Conservation (phyloP, 2,888 invertebrate genomes). For the Portevinia maculata region DNA sequence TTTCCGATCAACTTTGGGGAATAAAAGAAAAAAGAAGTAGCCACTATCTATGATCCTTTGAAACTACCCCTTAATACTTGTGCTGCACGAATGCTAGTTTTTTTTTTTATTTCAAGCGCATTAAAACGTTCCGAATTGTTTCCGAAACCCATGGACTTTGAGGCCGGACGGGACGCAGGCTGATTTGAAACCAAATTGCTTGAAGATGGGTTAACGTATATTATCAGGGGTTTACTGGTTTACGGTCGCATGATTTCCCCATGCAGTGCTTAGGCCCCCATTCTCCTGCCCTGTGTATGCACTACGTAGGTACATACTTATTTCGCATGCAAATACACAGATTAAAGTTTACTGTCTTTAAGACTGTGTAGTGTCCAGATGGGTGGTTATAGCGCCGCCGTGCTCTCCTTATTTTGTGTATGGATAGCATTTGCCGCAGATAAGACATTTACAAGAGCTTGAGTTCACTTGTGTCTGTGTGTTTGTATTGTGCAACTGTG, state of each 20-base stretch:
- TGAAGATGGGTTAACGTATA: conserved; percentile 23
- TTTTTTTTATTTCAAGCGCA: too few relatives aligned
- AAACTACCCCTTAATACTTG: too few relatives aligned
- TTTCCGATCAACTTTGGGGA: too few relatives aligned
- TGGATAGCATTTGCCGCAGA: conserved; percentile 61
- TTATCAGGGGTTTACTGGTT: conserved; percentile 32
- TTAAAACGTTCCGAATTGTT: conserved; percentile 7
- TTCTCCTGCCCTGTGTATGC: conserved; percentile 25
- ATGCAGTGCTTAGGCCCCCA: conserved; percentile 51
- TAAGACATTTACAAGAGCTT: conserved; percentile 68
- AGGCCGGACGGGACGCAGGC: conserved; percentile 2
- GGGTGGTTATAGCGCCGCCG: conserved; percentile 39
- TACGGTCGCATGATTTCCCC: conserved; percentile 64
- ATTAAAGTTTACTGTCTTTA: conserved; percentile 73
- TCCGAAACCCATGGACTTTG: neutral
- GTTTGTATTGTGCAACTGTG: conserved; percentile 23
- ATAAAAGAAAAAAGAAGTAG: too few relatives aligned
- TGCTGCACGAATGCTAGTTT: too few relatives aligned
- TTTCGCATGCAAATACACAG: conserved; percentile 67
- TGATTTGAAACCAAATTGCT: conserved; percentile 56
- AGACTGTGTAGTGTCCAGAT: conserved; percentile 61
- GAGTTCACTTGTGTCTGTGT: conserved; percentile 1
- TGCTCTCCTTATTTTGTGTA: conserved; percentile 35
- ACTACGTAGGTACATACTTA: conserved; percentile 58
- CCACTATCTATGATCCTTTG: too few relatives aligned